Evolutionary conservation across 2,888 invertebrate genomes (phyloP).

Genomic region (Listrodromus nycthemerus): DNA sequence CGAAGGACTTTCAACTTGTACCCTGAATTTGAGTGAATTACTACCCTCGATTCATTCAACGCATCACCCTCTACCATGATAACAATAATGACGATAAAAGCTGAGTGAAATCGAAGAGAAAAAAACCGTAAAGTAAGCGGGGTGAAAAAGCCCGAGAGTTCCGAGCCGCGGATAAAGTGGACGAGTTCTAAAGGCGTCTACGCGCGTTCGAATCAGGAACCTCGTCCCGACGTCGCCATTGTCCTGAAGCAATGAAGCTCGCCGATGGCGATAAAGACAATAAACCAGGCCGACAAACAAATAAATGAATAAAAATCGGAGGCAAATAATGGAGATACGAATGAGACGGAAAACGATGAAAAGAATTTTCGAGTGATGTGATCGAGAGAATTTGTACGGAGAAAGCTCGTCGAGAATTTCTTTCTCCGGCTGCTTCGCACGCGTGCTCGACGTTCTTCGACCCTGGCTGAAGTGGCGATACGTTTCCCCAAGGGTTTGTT

Average conservation of each 20-base stretch:
- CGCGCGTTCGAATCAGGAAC: conserved; percentile 39
- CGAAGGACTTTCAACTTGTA: conserved; percentile 7
- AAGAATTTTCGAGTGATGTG: neutral
- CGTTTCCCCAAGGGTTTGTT: conserved; percentile 31
- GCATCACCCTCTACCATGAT: conserved; percentile 7
- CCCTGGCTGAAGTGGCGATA: conserved; percentile 48
- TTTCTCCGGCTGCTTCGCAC: conserved; percentile 25
- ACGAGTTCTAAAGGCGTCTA: conserved; percentile 14
- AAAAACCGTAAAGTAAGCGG: neutral
- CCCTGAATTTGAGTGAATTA: conserved; percentile 12
- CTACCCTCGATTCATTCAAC: conserved; percentile 21
- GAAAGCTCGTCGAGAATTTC: conserved; percentile 35
- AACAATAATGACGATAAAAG: conserved; percentile 6
- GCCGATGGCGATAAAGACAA: neutral
- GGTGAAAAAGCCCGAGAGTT: conserved; percentile 35
- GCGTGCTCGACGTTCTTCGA: conserved; percentile 44
- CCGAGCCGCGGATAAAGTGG: conserved; percentile 37
- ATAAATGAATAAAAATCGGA: conserved; percentile 28
- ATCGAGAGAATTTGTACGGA: conserved; percentile 51
- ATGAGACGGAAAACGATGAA: neutral
- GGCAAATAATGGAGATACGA: conserved; percentile 7
- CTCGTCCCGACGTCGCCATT: conserved; percentile 29
- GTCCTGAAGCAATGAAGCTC: conserved; percentile 36
- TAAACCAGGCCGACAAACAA: neutral
- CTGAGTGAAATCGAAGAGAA: neutral